Percentiles rank a stretch among this genome's conserved stretches.
Conservation (phyloP, 2,113 vertebrate genomes). For the Clarias magur region DNA sequence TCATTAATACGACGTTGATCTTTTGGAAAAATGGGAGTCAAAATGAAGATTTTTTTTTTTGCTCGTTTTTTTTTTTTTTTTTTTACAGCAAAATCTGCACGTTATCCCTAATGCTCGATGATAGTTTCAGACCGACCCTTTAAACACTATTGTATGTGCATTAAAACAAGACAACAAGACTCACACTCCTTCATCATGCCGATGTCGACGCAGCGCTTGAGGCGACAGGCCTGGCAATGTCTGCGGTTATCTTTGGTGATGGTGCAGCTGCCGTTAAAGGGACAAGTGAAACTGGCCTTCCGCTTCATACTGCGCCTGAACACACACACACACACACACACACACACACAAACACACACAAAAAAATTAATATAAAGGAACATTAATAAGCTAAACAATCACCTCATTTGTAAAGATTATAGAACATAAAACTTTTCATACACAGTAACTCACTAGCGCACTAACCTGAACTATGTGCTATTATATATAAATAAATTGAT, state of each 20-base stretch:
- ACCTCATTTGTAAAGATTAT: not conserved
- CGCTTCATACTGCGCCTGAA: constrained; percentile 34
- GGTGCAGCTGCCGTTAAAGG: constrained; percentile 88
- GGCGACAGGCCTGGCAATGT: constrained; percentile 95
- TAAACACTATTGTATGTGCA: not conserved
- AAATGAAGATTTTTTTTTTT: not conserved
- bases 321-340: not conserved
- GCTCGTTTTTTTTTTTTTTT: not conserved
- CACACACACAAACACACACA: too few relatives aligned
- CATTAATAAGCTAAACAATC: not conserved
- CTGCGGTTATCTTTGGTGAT: constrained; percentile 99
- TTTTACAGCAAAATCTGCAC: not conserved
- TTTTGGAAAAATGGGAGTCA: not conserved
- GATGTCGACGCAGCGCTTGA: constrained; percentile 93
- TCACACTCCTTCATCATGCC: constrained; percentile 99
- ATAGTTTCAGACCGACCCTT: not conserved
- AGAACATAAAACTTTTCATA: not conserved
- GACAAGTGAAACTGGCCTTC: constrained; percentile 88
- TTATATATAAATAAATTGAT: not conserved
- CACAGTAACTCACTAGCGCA: not conserved
- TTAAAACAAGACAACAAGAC: constrained; percentile 51
- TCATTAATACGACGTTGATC: not conserved
- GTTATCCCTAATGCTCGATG: not conserved
- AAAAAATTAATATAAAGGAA: too few relatives aligned
- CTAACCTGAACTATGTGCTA: not conserved